phyloP scores from a whole-genome alignment of 2,888 invertebrate genomes.

The Drosophila formosana region DNA sequence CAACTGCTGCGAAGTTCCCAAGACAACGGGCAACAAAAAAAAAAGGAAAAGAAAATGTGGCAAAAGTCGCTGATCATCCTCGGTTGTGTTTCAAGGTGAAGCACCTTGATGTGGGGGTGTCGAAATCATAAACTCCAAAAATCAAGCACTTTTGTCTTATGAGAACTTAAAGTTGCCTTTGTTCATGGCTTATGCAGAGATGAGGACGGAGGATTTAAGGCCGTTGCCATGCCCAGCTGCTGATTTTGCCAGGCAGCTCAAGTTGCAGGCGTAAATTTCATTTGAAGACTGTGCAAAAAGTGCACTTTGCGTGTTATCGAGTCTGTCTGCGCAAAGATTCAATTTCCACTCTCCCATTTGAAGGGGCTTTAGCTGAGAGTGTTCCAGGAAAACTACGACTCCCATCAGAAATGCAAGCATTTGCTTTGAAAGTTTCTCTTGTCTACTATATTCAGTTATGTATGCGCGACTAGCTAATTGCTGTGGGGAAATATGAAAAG shows the following conservation, averaged over 20 bases:
- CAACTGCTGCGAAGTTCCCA: constrained; percentile 61
- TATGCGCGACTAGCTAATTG: constrained; percentile 59
- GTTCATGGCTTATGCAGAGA: constrained; percentile 30
- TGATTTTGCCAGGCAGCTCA: constrained; percentile 34
- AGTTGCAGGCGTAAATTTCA: constrained; percentile 38
- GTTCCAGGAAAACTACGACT: background rate
- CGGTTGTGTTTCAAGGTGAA: constrained; percentile 34
- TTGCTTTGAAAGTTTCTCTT: background rate
- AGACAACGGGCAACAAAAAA: constrained; percentile 35
- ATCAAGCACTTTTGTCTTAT: constrained; percentile 14
- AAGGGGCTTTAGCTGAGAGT: background rate
- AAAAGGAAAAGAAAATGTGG: constrained; percentile 10
- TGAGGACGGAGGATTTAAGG: background rate
- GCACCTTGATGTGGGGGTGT: constrained; percentile 13
- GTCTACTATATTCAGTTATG: constrained; percentile 22
- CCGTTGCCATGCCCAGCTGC: constrained; percentile 8
- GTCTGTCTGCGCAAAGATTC: constrained; percentile 49
- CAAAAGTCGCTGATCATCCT: constrained; percentile 61
- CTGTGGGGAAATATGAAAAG: constrained; percentile 59
- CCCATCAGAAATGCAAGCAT: constrained; percentile 4
- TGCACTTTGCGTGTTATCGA: constrained; percentile 51
- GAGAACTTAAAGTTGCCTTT: constrained; percentile 35
- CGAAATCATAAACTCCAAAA: background rate
- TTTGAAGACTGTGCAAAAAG: constrained; percentile 27
- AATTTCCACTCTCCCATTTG: constrained; percentile 33